Base-by-base conservation (phyloP, 1,140 invertebrate genomes). In the Trachelipus rathkii region DNA sequence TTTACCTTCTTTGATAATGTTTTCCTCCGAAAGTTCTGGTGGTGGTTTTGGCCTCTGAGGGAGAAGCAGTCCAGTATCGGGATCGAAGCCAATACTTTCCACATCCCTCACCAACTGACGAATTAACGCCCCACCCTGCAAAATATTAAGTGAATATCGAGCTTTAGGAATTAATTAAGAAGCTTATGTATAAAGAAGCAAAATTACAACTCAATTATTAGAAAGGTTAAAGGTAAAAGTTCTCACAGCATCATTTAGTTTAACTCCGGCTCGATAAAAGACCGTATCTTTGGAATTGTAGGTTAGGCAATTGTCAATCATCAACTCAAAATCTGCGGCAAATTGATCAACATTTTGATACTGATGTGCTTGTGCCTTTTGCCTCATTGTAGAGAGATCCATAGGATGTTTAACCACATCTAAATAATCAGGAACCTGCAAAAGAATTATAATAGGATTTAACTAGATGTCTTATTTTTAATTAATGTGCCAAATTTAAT, bases 201-300 rank as follows among this genome's bases (percentile, higher is more conserved):
- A 79, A 71, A 68, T 79, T 60, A 60, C 50, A 60, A 3, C 46
- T 50, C 9, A 50, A 50, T 15, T 21, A 53, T 71, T 1, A 24
- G 33, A 71, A 71, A 24, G 33, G 9, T 11, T 13, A 71, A 43
- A 43, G 9, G 23, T n/a, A 0, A 71, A 8, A 43, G 66, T 46
- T 68, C 72, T 79, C 24, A 80, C 82, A 10, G 79, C 76, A 53
- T 83, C 82, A 19, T 78, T 67, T 24, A 82, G 53, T 50, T 82
- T 82, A 43, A 82, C 75, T 15, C 92, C 96, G 9, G 94, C 92
- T 77, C 91, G 90, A 85, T 92, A 91, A 83, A 90, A 90, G 11
- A 88, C 84, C 0, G 95, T 97, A 82, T 96, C 95, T 84, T 95
- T 95, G 73, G 93, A 92, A 86, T 98, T 98, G 83, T 98, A 99